Conservation (phyloP, 2,888 invertebrate species). For the Cremastinae sp. region DNA sequence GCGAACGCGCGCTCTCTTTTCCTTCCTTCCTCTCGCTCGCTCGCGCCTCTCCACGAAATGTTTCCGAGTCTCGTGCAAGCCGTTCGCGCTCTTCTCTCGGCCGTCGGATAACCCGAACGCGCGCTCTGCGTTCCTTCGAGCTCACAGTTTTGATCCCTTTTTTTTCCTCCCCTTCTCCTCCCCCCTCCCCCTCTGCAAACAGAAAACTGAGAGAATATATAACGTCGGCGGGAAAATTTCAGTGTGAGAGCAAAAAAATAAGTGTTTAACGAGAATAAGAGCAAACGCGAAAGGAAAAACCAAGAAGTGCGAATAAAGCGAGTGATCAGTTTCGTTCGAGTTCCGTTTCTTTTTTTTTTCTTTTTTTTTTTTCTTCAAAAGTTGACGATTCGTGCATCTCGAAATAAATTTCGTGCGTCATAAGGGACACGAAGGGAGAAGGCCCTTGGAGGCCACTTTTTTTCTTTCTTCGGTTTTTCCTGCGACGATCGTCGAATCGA, state of each 20-base stretch:
- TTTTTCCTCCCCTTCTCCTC: too few species aligned
- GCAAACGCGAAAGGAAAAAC: constrained; percentile 1
- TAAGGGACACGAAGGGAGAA: constrained; percentile 44
- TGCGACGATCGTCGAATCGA: constrained; percentile 10
- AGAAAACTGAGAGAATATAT: too few species aligned
- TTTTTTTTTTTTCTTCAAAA: constrained; percentile 24
- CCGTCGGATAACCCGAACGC: constrained; percentile 7
- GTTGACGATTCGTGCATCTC: constrained; percentile 32
- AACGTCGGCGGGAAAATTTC: too few species aligned
- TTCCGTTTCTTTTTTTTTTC: constrained; percentile 16
- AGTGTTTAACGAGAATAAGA: constrained; percentile 15
- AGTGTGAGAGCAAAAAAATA: too few species aligned
- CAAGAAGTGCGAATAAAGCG: background rate
- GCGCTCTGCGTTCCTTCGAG: background rate
- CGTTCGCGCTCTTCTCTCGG: constrained; percentile 46
- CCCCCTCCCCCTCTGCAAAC: too few species aligned
- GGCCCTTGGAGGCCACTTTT: constrained; percentile 48
- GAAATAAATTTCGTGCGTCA: constrained; percentile 21
- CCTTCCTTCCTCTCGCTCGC: background rate
- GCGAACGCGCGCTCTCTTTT: too few species aligned
- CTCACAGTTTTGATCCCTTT: background rate
- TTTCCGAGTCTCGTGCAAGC: constrained; percentile 47
- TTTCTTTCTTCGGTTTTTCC: constrained; percentile 8
- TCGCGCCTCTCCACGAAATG: constrained; percentile 36
- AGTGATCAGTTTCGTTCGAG: constrained; percentile 30